A percentile compares a stretch with the other conserved stretches of the same genome.
phyloP scores from a whole-genome alignment of 2,113 vertebrate species.

The Pangasianodon gigas region DNA sequence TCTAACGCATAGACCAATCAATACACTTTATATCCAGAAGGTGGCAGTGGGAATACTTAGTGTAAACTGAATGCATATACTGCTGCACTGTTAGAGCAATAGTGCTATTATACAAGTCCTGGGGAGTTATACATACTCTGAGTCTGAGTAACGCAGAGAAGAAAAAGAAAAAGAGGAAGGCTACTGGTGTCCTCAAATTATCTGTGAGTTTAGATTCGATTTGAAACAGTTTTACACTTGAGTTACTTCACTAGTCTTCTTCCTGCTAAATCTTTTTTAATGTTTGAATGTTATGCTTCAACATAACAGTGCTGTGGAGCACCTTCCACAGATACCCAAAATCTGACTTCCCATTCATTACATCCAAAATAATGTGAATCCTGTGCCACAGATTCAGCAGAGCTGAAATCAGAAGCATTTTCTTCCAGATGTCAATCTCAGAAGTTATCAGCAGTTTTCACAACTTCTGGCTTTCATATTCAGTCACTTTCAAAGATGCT shows the following conservation, averaged over 20 bases:
- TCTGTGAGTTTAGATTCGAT: not conserved
- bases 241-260: not conserved
- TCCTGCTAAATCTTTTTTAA: not conserved
- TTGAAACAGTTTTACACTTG: not conserved
- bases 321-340: not conserved
- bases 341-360: not conserved
- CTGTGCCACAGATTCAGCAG: not conserved
- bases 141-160: not conserved
- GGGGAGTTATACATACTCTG: not conserved
- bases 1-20: not conserved
- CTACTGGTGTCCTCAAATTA: not conserved
- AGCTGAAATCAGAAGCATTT: not conserved
- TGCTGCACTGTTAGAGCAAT: not conserved
- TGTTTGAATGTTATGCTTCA: not conserved
- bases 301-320: not conserved
- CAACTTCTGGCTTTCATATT: not conserved
- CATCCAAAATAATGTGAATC: not conserved
- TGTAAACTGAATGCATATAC: not conserved
- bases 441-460: not conserved
- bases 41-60: slow-evolving; percentile 15
- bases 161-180: not conserved
- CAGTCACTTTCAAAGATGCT: not conserved
- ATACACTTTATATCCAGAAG: slow-evolving; percentile 1
- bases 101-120: not conserved
- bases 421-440: not conserved